Evolutionary conservation across 1,140 invertebrate species (phyloP).

Genomic region (Trachymyrmex cornetzi): DNA sequence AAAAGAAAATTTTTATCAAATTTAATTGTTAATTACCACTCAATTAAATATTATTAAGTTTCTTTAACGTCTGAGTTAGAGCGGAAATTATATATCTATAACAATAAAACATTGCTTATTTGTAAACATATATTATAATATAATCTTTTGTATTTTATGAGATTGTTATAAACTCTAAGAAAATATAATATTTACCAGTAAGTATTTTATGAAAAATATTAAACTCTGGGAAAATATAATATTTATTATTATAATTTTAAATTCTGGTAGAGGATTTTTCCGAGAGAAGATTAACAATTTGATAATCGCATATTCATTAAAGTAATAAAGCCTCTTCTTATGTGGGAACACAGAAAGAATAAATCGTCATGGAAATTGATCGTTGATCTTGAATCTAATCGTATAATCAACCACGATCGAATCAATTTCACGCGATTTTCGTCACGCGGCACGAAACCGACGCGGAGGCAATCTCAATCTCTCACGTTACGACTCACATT

Average conservation of each 20-base stretch:
- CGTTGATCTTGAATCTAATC: slow-evolving; percentile 32
- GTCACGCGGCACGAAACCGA: slow-evolving; percentile 32
- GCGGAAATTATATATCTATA: background rate
- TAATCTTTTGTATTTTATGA: background rate
- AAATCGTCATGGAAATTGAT: slow-evolving; percentile 29
- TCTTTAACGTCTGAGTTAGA: background rate
- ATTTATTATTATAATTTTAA: background rate
- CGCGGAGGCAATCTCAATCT: background rate
- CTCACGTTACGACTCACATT: slow-evolving; percentile 1
- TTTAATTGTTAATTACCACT: background rate
- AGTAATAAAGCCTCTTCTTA: background rate
- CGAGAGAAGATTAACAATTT: slow-evolving; percentile 8
- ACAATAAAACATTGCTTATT: background rate
- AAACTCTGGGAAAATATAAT: slow-evolving; percentile 3
- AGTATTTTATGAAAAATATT: background rate
- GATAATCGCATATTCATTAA: slow-evolving; percentile 9
- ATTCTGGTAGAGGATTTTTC: background rate
- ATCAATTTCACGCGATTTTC: slow-evolving; percentile 44
- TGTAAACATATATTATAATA: background rate
- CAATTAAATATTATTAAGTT: background rate
- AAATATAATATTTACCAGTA: background rate
- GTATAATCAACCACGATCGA: slow-evolving; percentile 27
- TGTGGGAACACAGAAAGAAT: slow-evolving; percentile 23
- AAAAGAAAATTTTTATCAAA: background rate
- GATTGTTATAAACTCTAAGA: background rate